Percentiles rank a stretch among this genome's conserved stretches.
Evolutionary conservation across 2,888 invertebrate genomes (phyloP).

Genomic region (Ectobius pallidus): DNA sequence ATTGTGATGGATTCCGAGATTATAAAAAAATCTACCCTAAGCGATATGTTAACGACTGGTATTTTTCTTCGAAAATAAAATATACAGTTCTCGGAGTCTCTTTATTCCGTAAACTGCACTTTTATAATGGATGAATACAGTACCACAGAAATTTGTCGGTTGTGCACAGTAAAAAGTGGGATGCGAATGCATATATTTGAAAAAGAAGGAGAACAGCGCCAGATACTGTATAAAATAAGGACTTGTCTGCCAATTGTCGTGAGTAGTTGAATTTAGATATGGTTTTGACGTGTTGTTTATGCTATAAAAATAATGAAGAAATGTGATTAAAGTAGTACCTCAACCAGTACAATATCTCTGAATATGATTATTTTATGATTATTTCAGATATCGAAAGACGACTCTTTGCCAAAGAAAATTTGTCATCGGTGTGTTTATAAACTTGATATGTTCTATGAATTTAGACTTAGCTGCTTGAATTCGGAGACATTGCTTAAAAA

Average conservation of each 20-base stretch:
- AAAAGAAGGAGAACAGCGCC: slow-evolving; percentile 73
- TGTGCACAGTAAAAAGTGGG: slow-evolving; percentile 72
- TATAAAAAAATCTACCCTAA: too few species aligned
- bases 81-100: too few species aligned
- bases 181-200: slow-evolving; percentile 74
- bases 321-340: too few species aligned
- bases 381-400: slow-evolving; percentile 71
- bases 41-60: too few species aligned
- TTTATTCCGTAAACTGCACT: too few species aligned
- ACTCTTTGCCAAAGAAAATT: slow-evolving; percentile 73
- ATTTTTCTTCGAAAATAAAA: too few species aligned
- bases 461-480: slow-evolving; percentile 68
- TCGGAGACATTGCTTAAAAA: slow-evolving; percentile 70
- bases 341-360: too few species aligned
- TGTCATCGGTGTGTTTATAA: slow-evolving; percentile 70
- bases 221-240: slow-evolving; percentile 71
- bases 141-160: slow-evolving; percentile 72
- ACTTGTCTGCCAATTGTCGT: slow-evolving; percentile 72
- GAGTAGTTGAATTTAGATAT: too few species aligned
- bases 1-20: too few species aligned
- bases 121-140: slow-evolving; percentile 65
- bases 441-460: slow-evolving; percentile 72
- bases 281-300: too few species aligned
- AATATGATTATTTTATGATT: too few species aligned
- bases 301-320: too few species aligned